Evolutionary conservation across 2,888 invertebrate genomes (phyloP).

Genomic region (Sycophila texana): DNA sequence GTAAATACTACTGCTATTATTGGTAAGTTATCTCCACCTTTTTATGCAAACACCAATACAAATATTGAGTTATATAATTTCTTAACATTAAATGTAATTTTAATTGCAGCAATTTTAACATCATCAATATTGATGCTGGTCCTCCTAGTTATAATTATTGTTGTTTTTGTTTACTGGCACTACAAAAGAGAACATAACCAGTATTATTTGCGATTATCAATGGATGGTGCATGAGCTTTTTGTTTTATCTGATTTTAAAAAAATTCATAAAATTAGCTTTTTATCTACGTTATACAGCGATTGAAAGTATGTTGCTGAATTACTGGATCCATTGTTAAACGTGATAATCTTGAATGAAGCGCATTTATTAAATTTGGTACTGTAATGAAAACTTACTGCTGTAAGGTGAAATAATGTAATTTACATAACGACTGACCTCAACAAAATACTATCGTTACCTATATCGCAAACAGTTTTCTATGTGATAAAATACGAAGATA

Average conservation of each 20-base stretch:
- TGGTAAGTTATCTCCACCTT: conserved; percentile 59
- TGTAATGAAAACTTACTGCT: conserved; percentile 16
- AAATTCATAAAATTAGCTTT: conserved; percentile 12
- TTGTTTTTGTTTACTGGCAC: conserved; percentile 69
- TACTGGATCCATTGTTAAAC: conserved; percentile 20
- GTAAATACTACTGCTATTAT: conserved; percentile 65
- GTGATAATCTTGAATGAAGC: conserved; percentile 4
- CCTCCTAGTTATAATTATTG: conserved; percentile 65
- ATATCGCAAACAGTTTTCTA: conserved; percentile 18
- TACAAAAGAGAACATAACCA: conserved; percentile 68
- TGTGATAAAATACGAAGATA: conserved; percentile 37
- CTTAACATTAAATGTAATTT: neutral
- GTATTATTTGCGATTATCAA: conserved; percentile 70
- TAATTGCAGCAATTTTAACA: conserved; percentile 67
- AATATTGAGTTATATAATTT: conserved; percentile 4
- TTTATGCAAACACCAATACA: neutral
- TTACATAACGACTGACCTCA: conserved; percentile 23
- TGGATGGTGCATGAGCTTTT: conserved; percentile 66
- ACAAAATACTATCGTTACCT: conserved; percentile 46
- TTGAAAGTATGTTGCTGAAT: conserved; percentile 8
- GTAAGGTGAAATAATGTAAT: conserved; percentile 34
- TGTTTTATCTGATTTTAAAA: conserved; percentile 15
- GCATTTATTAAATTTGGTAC: conserved; percentile 21
- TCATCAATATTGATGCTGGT: conserved; percentile 68
- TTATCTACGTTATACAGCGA: conserved; percentile 7